Evolutionary conservation across 2,888 invertebrate species (phyloP), one percentile per base, ranked within the genome.

Genomic region (Limnephilus rhombicus): DNA sequence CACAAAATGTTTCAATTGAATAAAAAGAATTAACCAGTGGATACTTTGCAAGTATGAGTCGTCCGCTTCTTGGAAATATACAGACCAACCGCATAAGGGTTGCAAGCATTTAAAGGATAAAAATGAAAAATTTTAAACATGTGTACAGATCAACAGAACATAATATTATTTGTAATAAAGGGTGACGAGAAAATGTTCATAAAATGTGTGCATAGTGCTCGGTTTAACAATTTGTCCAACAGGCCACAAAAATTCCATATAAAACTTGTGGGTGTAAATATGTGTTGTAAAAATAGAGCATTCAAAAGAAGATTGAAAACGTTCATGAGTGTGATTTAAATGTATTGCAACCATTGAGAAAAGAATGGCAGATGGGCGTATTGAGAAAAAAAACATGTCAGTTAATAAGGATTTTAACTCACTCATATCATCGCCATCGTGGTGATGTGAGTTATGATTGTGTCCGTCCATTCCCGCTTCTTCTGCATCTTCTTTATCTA

Each of bases 401-500:
- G 13, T 45, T 18, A 81, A 3, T 89, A n/a, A 12, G 13, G n/a
- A 41, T 41, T 12, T 45, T 18, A n/a, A 90, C 94, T 91, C 87
- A 94, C 94, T 94, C 94, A 94, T 93, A 83, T 94, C 94, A 93
- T 96, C 96, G 94, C 96, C 95, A 94, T 96, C 96, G 37, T 96
- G 96, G 34, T 93, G 93, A 94, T 96, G 96, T 94, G 95, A 94
- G 92, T 95, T 95, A 94, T 96, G 95, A 90, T 92, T 93, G 24
- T 93, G 92, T 37, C 89, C 92, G n/a, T 93, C 93, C 80, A 92
- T 95, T 37, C 96, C 96, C 7, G 95, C 95, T 94, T 96, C 96
- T 41, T 96, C 96, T 0, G 95, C 95, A 93, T 96, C 96, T 94
- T 96, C 96, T 95, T 96, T 96, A 93, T 96, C 96, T 95, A 96